Percentiles rank a stretch among this genome's conserved stretches.
phyloP scores from a whole-genome alignment of 2,797 vertebrate genomes.

The Melanotaenia trifasciata region DNA sequence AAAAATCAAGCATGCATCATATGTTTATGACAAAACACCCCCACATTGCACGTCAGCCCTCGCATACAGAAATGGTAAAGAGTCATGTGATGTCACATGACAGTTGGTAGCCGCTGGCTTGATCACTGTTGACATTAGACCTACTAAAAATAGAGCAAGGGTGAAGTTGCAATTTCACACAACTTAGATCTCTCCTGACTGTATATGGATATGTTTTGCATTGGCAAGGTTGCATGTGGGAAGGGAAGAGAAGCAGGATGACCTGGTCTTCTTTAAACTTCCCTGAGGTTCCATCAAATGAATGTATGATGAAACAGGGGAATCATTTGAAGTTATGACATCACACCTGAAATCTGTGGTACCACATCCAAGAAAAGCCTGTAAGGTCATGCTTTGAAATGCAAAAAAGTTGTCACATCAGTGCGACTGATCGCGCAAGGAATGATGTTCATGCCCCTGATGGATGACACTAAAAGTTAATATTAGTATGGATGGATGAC shows the following conservation, averaged over 20 bases:
- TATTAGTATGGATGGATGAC: conserved; percentile 35
- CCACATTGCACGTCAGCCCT: not conserved
- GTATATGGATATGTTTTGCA: conserved; percentile 18
- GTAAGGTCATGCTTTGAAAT: conserved; percentile 24
- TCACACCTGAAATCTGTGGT: conserved; percentile 38
- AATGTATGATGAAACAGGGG: conserved; percentile 48
- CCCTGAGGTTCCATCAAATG: conserved; percentile 36
- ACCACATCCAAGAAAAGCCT: conserved; percentile 10
- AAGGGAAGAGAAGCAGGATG: conserved; percentile 30
- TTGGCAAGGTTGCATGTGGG: conserved; percentile 4
- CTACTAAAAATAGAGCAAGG: conserved; percentile 64
- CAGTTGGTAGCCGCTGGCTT: conserved; percentile 32
- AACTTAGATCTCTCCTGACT: not conserved
- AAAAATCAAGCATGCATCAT: not conserved
- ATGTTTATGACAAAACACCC: not conserved
- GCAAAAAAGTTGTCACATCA: conserved; percentile 26
- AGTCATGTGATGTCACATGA: conserved; percentile 55
- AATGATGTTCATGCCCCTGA: not conserved
- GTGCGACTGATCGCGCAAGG: not conserved
- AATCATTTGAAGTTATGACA: conserved; percentile 9
- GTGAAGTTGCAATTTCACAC: conserved; percentile 33
- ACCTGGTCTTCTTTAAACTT: conserved; percentile 22
- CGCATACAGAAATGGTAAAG: not conserved
- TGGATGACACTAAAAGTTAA: conserved; percentile 27
- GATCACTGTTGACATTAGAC: conserved; percentile 36